Conservation (phyloP, 1,140 invertebrate genomes). For the Bombus pyrosoma region DNA sequence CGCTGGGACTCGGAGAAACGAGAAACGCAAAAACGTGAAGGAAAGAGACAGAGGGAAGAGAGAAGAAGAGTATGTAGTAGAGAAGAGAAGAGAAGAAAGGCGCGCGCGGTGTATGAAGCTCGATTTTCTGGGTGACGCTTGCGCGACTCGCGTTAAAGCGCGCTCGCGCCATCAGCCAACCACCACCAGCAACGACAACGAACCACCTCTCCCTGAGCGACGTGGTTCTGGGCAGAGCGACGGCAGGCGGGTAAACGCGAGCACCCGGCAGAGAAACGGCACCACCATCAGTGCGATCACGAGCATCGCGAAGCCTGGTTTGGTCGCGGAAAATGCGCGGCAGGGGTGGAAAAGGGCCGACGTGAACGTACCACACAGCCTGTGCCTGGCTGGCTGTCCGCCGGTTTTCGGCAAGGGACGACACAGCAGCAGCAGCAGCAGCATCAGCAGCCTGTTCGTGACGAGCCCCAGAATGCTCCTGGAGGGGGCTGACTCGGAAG, state of each 20-base stretch:
- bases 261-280: constrained; percentile 31
- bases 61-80: not conserved
- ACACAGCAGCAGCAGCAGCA: constrained; percentile 28
- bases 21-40: not conserved
- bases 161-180: constrained; percentile 35
- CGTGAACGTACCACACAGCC: not conserved
- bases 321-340: constrained; percentile 69
- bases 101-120: constrained; percentile 34
- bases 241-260: constrained; percentile 28
- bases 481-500: constrained; percentile 20
- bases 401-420: constrained; percentile 39
- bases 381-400: not conserved
- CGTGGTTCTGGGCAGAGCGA: constrained; percentile 14
- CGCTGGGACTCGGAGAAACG: not conserved
- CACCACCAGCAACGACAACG: not conserved
- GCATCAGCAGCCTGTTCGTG: constrained; percentile 32
- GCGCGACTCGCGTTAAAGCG: constrained; percentile 56
- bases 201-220: constrained; percentile 1
- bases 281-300: constrained; percentile 50
- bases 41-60: not conserved
- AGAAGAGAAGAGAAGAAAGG: constrained; percentile 7
- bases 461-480: constrained; percentile 27
- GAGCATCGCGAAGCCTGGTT: constrained; percentile 32
- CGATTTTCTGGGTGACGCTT: constrained; percentile 77
- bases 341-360: constrained; percentile 53